phyloP scores from a whole-genome alignment of 2,113 vertebrate species.

The Pseudonaja textilis region DNA sequence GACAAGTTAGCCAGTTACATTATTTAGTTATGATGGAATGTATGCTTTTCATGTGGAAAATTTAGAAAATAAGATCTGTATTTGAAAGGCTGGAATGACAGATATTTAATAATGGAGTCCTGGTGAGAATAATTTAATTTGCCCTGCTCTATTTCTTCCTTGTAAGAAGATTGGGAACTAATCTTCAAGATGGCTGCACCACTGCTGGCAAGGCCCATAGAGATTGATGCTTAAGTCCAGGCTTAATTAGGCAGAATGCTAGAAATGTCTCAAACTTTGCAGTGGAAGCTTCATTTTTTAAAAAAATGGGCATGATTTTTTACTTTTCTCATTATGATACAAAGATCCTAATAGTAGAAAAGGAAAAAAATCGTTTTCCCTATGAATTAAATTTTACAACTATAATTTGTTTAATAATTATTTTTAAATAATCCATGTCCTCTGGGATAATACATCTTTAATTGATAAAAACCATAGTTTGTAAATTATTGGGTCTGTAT shows the following conservation, averaged over 20 bases:
- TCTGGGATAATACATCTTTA: not conserved
- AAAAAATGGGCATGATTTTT: not conserved
- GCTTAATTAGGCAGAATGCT: not conserved
- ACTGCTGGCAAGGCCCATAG: not conserved
- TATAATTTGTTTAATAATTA: not conserved
- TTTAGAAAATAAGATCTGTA: not conserved
- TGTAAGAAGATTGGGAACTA: not conserved
- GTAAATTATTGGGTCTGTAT: not conserved
- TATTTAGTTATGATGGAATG: not conserved
- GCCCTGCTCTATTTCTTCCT: not conserved
- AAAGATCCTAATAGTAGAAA: not conserved
- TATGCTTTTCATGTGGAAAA: not conserved
- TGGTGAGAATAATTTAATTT: conserved; percentile 11
- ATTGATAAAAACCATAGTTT: not conserved
- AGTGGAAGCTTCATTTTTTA: not conserved
- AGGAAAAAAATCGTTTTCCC: not conserved
- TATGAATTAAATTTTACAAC: not conserved
- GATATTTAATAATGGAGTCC: not conserved
- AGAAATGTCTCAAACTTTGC: not conserved
- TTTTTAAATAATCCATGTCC: not conserved
- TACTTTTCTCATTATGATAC: not conserved
- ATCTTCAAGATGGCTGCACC: not conserved
- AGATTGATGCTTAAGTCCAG: not conserved
- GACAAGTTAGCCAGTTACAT: not conserved
- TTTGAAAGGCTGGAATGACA: not conserved